These are phyloP conservation scores for Notolepis coatsorum DNA, from an alignment of 2,797 vertebrate genomes.

Conservation along the genomic window DNA sequence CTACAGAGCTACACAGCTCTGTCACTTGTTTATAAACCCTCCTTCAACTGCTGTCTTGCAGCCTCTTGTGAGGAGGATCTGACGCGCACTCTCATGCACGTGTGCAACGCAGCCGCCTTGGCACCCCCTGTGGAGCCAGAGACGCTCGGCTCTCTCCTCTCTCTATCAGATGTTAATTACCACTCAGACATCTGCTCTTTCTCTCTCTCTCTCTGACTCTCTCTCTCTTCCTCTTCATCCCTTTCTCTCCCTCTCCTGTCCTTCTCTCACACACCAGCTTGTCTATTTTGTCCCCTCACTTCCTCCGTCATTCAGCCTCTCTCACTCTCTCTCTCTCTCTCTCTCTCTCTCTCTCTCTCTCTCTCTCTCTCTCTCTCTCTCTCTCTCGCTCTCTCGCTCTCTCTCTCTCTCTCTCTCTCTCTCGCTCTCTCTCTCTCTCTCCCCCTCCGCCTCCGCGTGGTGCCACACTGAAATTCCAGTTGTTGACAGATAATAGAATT, in stretches of 20 bases:
- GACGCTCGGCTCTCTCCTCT: conserved; percentile 53
- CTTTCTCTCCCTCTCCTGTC: too few species aligned
- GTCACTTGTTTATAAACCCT: conserved; percentile 37
- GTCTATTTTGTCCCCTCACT: neutral
- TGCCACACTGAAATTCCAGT: conserved; percentile 6
- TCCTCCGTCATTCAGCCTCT: neutral
- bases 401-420: conserved; percentile 9
- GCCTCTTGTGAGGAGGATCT: neutral
- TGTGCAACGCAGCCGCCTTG: conserved; percentile 1
- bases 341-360: conserved; percentile 6
- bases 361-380: conserved; percentile 12
- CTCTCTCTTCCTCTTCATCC: conserved; percentile 7
- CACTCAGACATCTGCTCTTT: conserved; percentile 60
- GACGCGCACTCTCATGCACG: neutral
- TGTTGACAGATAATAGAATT: too few species aligned
- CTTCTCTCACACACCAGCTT: too few species aligned
- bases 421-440: neutral
- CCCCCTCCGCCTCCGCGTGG: conserved; percentile 14
- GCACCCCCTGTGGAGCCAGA: conserved; percentile 36
- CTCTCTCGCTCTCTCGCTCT: conserved; percentile 7
- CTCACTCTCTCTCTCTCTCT: neutral
- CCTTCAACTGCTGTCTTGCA: conserved; percentile 21
- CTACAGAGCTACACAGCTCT: conserved; percentile 27
- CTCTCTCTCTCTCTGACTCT: conserved; percentile 6
- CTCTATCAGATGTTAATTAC: conserved; percentile 64